phyloP scores from a whole-genome alignment of 2,888 invertebrate species.

The Dryobotodes eremita region DNA sequence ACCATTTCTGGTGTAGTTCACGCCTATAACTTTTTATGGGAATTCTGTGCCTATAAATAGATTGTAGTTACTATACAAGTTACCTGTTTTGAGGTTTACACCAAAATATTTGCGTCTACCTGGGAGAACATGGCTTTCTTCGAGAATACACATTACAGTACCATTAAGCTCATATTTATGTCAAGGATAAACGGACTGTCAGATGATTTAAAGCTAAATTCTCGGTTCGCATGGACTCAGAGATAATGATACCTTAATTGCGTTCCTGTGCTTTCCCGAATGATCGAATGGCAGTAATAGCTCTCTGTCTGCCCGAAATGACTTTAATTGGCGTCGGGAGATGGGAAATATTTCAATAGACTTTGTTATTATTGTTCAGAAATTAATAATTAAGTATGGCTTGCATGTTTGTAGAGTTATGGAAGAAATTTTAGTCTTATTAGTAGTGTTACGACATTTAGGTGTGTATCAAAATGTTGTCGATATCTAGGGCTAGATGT shows the following conservation, averaged over 20 bases:
- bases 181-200: constrained; percentile 75
- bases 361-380: constrained; percentile 59
- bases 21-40: constrained; percentile 79
- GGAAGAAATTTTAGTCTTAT: constrained; percentile 42
- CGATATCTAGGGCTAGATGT: constrained; percentile 73
- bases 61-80: constrained; percentile 49
- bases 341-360: constrained; percentile 68
- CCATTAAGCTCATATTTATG: constrained; percentile 74
- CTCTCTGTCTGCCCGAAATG: constrained; percentile 81
- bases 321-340: constrained; percentile 79
- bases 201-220: constrained; percentile 80
- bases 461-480: constrained; percentile 72
- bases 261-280: constrained; percentile 81
- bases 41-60: constrained; percentile 72
- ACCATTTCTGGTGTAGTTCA: constrained; percentile 74
- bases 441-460: constrained; percentile 47
- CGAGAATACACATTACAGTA: constrained; percentile 67
- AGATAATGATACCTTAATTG: constrained; percentile 86
- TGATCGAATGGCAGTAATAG: constrained; percentile 87
- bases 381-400: constrained; percentile 54
- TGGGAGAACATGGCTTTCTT: constrained; percentile 41
- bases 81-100: constrained; percentile 36
- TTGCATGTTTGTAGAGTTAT: constrained; percentile 38
- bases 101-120: constrained; percentile 44
- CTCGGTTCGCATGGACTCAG: constrained; percentile 70